Evolutionary conservation across 2,113 vertebrate species (phyloP).

Genomic region (Falcunculus frontatus): DNA sequence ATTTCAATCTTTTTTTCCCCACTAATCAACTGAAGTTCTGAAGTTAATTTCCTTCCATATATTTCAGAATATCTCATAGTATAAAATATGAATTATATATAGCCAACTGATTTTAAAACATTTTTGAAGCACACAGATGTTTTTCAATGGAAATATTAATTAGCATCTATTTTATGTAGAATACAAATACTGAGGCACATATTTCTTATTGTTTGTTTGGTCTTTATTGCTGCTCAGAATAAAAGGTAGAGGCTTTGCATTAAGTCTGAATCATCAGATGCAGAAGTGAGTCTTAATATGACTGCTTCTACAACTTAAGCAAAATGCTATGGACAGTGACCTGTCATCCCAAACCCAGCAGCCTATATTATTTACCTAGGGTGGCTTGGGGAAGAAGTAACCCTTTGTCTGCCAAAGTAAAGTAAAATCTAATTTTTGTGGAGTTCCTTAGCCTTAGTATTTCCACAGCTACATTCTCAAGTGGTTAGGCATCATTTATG

Average conservation of each 20-base stretch:
- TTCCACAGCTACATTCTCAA: background rate
- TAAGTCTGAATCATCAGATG: background rate
- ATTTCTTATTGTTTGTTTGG: background rate
- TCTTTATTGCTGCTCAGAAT: background rate
- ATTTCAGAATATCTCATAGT: background rate
- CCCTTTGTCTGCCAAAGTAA: background rate
- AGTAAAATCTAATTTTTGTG: background rate
- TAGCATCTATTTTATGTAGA: background rate
- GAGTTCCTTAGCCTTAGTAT: background rate
- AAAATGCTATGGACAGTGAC: background rate
- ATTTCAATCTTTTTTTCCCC: background rate
- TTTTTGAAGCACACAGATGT: background rate
- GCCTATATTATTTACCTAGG: background rate
- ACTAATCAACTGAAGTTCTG: background rate
- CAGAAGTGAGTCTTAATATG: background rate
- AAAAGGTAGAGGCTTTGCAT: background rate
- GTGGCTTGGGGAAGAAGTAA: background rate
- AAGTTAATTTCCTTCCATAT: background rate
- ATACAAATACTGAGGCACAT: background rate
- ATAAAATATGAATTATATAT: background rate
- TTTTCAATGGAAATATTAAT: background rate
- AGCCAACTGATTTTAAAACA: background rate
- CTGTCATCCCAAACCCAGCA: background rate
- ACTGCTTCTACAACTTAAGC: background rate
- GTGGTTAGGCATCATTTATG: background rate